phyloP scores from a whole-genome alignment of 2,888 invertebrate species.

The Pristionchus maxplancki region DNA sequence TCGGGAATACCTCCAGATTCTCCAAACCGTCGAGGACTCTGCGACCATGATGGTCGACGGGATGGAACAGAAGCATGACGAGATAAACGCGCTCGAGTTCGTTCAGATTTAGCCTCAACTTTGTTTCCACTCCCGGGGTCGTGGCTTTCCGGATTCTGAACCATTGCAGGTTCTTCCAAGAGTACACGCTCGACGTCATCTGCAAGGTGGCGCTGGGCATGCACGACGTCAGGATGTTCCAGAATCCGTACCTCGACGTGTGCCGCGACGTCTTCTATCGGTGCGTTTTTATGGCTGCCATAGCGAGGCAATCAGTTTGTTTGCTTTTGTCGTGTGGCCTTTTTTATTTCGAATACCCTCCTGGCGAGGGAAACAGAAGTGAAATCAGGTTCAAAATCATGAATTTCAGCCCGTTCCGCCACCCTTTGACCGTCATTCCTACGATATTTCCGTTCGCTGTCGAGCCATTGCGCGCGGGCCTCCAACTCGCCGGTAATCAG shows the following conservation, averaged over 20 bases:
- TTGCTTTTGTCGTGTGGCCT: too few species aligned
- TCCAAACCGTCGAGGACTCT: conserved; percentile 52
- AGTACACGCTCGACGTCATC: conserved; percentile 65
- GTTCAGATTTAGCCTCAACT: not conserved
- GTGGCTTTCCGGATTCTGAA: too few species aligned
- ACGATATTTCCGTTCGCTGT: not conserved
- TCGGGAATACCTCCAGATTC: conserved; percentile 57
- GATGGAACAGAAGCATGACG: not conserved
- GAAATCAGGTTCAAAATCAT: too few species aligned
- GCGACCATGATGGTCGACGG: not conserved
- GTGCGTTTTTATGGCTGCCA: too few species aligned
- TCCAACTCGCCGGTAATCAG: too few species aligned
- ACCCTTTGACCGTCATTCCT: not conserved
- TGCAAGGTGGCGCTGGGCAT: conserved; percentile 64
- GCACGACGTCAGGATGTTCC: conserved; percentile 56
- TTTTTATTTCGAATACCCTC: too few species aligned
- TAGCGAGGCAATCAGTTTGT: too few species aligned
- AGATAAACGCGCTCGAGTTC: not conserved
- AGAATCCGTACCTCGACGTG: conserved; percentile 53
- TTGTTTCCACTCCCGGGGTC: not conserved
- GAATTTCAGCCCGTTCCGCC: not conserved
- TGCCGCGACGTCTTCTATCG: not conserved
- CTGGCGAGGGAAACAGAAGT: too few species aligned
- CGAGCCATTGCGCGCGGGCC: too few species aligned
- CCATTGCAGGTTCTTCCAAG: conserved; percentile 61